These are phyloP conservation scores for Drosophila hawaiiensis DNA, from an alignment of 2,888 invertebrate species.

Conservation along the genomic window DNA sequence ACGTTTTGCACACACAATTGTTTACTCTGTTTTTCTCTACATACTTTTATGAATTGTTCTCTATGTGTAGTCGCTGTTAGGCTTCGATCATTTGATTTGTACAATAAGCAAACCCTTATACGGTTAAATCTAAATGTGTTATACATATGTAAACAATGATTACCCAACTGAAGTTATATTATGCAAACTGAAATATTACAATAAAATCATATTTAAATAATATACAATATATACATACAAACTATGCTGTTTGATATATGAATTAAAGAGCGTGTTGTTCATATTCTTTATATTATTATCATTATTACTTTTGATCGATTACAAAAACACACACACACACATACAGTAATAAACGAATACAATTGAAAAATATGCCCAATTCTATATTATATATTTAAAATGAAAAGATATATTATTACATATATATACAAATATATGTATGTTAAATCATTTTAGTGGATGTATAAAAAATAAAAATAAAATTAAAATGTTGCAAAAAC, in stretches of 20 bases:
- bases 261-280: slow-evolving; percentile 50
- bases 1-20: slow-evolving; percentile 61
- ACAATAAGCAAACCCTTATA: slow-evolving; percentile 54
- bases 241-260: slow-evolving; percentile 47
- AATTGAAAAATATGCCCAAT: slow-evolving; percentile 63
- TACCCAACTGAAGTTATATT: slow-evolving; percentile 49
- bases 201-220: slow-evolving; percentile 25
- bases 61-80: slow-evolving; percentile 73
- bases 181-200: slow-evolving; percentile 42
- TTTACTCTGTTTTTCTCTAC: slow-evolving; percentile 51
- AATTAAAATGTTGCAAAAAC: slow-evolving; percentile 48
- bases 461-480: slow-evolving; percentile 65
- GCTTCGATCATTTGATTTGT: slow-evolving; percentile 46
- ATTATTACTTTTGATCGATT: slow-evolving; percentile 38
- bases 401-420: slow-evolving; percentile 51
- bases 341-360: slow-evolving; percentile 47
- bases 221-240: slow-evolving; percentile 29
- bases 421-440: slow-evolving; percentile 62
- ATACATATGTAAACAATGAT: slow-evolving; percentile 39
- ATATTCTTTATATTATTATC: slow-evolving; percentile 34
- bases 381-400: slow-evolving; percentile 61
- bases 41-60: slow-evolving; percentile 63
- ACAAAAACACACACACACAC: slow-evolving; percentile 47
- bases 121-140: slow-evolving; percentile 40
- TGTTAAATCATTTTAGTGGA: slow-evolving; percentile 80